Evolutionary conservation across 2,888 invertebrate genomes (phyloP).

Genomic region (Falcaria lacertinaria): DNA sequence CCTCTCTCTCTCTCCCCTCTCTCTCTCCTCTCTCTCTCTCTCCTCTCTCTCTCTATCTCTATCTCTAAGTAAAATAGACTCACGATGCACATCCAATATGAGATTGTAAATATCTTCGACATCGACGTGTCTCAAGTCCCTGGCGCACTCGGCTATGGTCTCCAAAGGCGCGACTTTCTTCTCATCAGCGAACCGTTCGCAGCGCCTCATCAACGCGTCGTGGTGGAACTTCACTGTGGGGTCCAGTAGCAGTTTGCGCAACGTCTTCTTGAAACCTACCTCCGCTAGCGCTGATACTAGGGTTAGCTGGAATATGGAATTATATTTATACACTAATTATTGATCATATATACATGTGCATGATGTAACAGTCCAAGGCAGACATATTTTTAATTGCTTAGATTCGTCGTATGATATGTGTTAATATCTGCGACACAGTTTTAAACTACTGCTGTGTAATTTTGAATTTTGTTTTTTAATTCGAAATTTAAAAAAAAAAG

Average conservation of each 20-base stretch:
- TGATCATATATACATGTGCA: not conserved
- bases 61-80: slow-evolving; percentile 41
- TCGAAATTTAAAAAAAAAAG: too few relatives aligned
- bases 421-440: too few relatives aligned
- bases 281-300: slow-evolving; percentile 77
- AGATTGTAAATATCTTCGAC: slow-evolving; percentile 59
- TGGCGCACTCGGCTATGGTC: slow-evolving; percentile 50
- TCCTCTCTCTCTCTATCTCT: too few relatives aligned
- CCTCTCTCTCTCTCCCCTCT: too few relatives aligned
- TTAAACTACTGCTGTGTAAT: too few relatives aligned
- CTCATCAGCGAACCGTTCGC: slow-evolving; percentile 66
- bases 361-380: not conserved
- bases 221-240: slow-evolving; percentile 75
- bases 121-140: slow-evolving; percentile 52
- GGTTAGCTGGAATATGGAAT: slow-evolving; percentile 45
- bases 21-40: too few relatives aligned
- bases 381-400: too few relatives aligned
- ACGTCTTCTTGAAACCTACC: slow-evolving; percentile 68
- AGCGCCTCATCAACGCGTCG: slow-evolving; percentile 71
- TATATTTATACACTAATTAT: not conserved
- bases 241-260: slow-evolving; percentile 72
- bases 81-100: slow-evolving; percentile 73
- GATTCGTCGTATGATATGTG: too few relatives aligned
- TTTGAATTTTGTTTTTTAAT: too few relatives aligned
- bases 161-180: slow-evolving; percentile 53